phyloP scores from a whole-genome alignment of 2,888 invertebrate genomes.

The Rugalucina vietnamica region DNA sequence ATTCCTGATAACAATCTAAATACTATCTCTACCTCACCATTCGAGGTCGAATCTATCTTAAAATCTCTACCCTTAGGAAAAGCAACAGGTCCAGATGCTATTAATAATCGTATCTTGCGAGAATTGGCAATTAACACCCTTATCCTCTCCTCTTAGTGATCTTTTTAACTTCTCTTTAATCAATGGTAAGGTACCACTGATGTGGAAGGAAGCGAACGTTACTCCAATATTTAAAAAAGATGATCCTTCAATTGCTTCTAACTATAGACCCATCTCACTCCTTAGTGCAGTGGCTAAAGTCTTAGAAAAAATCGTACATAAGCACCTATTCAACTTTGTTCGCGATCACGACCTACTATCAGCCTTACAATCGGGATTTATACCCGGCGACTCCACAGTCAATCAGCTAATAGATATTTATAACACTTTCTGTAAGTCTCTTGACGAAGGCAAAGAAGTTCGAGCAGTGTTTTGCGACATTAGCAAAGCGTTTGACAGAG shows the following conservation, averaged over 20 bases:
- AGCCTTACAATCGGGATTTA: constrained; percentile 33
- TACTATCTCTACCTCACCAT: neutral
- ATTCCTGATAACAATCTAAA: neutral
- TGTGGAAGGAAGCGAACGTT: constrained; percentile 33
- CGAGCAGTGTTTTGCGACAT: constrained; percentile 43
- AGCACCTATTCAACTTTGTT: constrained; percentile 19
- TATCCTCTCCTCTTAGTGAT: constrained; percentile 20
- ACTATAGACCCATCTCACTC: no score
- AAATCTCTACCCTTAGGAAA: neutral
- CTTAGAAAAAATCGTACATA: constrained; percentile 16
- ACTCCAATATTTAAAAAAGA: constrained; percentile 26
- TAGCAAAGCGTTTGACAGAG: constrained; percentile 51
- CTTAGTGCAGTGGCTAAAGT: constrained; percentile 21
- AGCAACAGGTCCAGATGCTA: constrained; percentile 8
- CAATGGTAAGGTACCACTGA: constrained; percentile 1
- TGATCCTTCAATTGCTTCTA: neutral
- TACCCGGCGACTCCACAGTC: constrained; percentile 34
- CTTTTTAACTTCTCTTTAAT: constrained; percentile 28
- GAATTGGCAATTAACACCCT: constrained; percentile 1
- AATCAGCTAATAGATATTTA: constrained; percentile 29
- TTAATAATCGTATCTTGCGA: constrained; percentile 4
- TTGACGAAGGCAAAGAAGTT: constrained; percentile 39
- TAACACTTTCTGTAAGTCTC: constrained; percentile 19
- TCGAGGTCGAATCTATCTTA: neutral
- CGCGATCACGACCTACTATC: neutral